phyloP scores from a whole-genome alignment of 2,797 vertebrate species.

The Rhadinocentrus ornatus region DNA sequence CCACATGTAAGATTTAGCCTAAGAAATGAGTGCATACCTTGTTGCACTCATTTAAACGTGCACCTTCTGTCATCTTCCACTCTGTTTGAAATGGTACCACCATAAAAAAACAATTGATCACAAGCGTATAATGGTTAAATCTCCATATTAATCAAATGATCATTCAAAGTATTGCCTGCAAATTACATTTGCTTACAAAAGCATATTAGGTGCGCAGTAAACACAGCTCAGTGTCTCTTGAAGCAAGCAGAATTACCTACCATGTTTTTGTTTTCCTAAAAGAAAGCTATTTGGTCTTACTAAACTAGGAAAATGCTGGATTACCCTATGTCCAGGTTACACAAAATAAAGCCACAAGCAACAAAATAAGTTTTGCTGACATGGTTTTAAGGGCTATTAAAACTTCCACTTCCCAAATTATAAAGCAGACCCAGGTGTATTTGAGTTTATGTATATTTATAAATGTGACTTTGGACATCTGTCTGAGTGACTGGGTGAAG shows the following conservation, averaged over 20 bases:
- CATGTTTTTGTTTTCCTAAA: constrained; percentile 7
- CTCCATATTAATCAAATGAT: background rate
- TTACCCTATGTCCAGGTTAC: background rate
- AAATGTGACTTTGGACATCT: constrained; percentile 28
- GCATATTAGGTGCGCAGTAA: background rate
- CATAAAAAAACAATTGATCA: constrained; percentile 12
- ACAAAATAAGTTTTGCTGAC: constrained; percentile 12
- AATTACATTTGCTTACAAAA: constrained; percentile 1
- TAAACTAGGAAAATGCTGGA: constrained; percentile 2
- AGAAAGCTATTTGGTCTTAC: background rate
- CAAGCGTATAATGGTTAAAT: constrained; percentile 4
- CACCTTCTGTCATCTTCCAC: background rate
- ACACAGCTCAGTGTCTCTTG: background rate
- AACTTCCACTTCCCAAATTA: background rate
- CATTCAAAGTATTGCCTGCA: background rate
- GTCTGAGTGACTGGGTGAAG: constrained; percentile 60
- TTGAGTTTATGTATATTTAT: constrained; percentile 23
- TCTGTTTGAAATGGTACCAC: background rate
- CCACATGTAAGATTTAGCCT: constrained; percentile 6
- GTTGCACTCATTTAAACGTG: background rate
- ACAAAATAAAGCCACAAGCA: background rate
- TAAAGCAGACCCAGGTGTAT: constrained; percentile 24
- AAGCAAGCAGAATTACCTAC: constrained; percentile 2
- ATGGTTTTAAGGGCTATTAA: constrained; percentile 12
- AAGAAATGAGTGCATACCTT: background rate